phyloP scores from a whole-genome alignment of 2,797 vertebrate genomes.

The Gymnoscopelus microlampas region DNA sequence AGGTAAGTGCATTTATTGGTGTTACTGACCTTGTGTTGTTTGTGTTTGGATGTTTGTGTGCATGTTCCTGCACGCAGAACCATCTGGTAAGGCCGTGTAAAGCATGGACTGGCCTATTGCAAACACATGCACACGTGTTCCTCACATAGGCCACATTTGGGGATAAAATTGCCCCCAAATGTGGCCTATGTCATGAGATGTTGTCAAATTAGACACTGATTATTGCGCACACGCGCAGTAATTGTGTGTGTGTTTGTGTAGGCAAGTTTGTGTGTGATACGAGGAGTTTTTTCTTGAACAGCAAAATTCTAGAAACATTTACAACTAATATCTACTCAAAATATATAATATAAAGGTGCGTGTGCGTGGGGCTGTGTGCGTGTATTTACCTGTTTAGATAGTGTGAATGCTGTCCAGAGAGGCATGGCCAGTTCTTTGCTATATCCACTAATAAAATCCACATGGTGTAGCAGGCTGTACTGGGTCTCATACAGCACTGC shows the following conservation, averaged over 20 bases:
- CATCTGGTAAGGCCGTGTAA: background rate
- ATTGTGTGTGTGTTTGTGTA: too few relatives aligned
- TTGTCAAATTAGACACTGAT: too few relatives aligned
- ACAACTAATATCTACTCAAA: too few relatives aligned
- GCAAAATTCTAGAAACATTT: too few relatives aligned
- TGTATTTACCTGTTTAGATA: constrained; percentile 85
- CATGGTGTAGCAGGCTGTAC: constrained; percentile 90
- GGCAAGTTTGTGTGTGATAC: too few relatives aligned
- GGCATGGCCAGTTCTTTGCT: constrained; percentile 90
- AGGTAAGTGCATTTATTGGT: background rate
- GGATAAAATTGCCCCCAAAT: too few relatives aligned
- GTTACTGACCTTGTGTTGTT: constrained; percentile 7
- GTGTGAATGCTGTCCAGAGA: constrained; percentile 92
- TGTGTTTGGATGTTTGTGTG: constrained; percentile 4
- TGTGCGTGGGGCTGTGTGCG: constrained; percentile 15
- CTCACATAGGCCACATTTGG: too few relatives aligned
- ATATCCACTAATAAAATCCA: constrained; percentile 93
- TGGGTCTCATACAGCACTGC: constrained; percentile 90
- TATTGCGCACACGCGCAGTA: too few relatives aligned
- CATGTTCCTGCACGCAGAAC: background rate
- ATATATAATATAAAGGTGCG: background rate
- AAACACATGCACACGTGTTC: too few relatives aligned
- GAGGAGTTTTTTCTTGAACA: too few relatives aligned
- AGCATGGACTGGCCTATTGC: too few relatives aligned
- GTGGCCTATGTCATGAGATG: too few relatives aligned